phyloP scores from a whole-genome alignment of 2,797 vertebrate genomes.

The Hyperoplus lanceolatus region DNA sequence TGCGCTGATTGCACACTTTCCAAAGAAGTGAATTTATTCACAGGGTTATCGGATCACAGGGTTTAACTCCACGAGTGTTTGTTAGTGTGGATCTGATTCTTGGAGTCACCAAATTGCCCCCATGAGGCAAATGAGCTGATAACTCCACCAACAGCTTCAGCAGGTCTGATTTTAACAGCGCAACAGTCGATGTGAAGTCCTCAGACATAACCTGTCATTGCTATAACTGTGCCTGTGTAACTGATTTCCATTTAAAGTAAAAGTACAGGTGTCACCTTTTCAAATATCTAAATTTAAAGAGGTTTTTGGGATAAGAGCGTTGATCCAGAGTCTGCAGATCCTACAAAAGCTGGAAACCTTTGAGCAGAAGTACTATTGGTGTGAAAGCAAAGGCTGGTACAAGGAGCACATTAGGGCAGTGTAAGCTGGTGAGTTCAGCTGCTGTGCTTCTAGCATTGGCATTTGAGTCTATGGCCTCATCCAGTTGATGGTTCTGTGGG shows the following conservation, averaged over 20 bases:
- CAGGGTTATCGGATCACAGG: constrained; percentile 42
- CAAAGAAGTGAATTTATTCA: constrained; percentile 41
- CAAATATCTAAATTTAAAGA: constrained; percentile 49
- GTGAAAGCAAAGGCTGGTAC: constrained; percentile 53
- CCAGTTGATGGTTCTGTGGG: constrained; percentile 79
- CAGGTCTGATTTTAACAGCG: constrained; percentile 40
- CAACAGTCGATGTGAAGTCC: constrained; percentile 16
- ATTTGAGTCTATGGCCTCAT: constrained; percentile 75
- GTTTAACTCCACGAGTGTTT: constrained; percentile 39
- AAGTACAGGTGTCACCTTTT: constrained; percentile 40
- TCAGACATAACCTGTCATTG: constrained; percentile 35
- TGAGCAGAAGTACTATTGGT: constrained; percentile 18
- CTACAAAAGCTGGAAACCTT: constrained; percentile 56
- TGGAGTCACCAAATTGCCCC: constrained; percentile 53
- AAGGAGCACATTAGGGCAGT: constrained; percentile 45
- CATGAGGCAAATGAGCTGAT: constrained; percentile 50
- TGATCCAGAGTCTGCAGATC: constrained; percentile 8
- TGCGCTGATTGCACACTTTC: constrained; percentile 22
- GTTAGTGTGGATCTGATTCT: constrained; percentile 30
- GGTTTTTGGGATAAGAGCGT: constrained; percentile 27
- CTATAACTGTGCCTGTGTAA: constrained; percentile 1
- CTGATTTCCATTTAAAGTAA: constrained; percentile 38
- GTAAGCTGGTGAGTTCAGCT: constrained; percentile 26
- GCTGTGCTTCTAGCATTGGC: constrained; percentile 77
- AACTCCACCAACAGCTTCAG: constrained; percentile 26